phyloP scores from a whole-genome alignment of 2,888 invertebrate species.

The Chaetogeoica ovagalla region DNA sequence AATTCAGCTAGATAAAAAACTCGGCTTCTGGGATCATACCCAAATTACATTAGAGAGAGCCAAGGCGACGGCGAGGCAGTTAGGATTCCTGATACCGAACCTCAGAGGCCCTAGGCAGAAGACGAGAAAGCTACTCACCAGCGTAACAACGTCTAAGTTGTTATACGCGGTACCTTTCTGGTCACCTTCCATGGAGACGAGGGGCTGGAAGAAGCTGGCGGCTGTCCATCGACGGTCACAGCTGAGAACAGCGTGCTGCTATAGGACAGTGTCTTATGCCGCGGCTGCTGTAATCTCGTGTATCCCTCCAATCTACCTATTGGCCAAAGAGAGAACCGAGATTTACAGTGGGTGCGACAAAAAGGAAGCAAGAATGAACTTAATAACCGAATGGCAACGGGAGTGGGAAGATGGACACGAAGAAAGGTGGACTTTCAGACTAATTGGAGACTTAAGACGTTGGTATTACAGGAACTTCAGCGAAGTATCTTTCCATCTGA shows the following conservation, averaged over 20 bases:
- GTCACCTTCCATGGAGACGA: neutral
- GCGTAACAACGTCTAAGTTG: neutral
- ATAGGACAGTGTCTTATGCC: neutral
- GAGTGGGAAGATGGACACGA: too few species aligned
- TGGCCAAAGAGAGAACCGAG: neutral
- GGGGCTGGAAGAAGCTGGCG: neutral
- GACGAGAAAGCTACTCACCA: neutral
- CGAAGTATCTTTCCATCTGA: too few species aligned
- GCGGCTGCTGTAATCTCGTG: neutral
- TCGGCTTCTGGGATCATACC: neutral
- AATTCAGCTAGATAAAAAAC: neutral
- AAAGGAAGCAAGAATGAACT: too few species aligned
- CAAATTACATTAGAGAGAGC: neutral
- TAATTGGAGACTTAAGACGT: too few species aligned
- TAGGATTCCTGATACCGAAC: neutral
- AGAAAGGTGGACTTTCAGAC: too few species aligned
- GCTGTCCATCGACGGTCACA: neutral
- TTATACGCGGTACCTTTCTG: neutral
- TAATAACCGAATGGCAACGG: too few species aligned
- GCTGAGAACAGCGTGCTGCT: neutral
- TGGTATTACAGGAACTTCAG: too few species aligned
- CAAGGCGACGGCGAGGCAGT: neutral
- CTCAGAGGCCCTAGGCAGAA: neutral
- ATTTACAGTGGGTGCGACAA: neutral
- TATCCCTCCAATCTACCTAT: neutral